phyloP scores from a whole-genome alignment of 2,797 vertebrate genomes.

The Bucorvus abyssinicus region DNA sequence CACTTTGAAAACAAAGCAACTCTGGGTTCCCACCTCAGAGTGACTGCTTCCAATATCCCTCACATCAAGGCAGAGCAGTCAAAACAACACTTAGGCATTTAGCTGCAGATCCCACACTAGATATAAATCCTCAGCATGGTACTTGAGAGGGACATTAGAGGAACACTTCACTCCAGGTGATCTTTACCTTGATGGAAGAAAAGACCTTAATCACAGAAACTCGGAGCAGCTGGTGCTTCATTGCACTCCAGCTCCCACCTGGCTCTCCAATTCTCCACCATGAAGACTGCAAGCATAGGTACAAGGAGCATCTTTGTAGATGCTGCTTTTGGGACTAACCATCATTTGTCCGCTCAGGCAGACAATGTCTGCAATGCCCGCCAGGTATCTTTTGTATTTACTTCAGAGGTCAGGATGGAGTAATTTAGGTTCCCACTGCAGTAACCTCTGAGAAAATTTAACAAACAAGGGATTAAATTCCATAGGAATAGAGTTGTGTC shows the following conservation, averaged over 20 bases:
- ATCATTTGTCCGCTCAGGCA: background rate
- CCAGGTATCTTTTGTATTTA: background rate
- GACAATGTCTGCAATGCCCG: background rate
- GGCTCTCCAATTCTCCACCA: background rate
- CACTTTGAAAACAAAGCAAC: background rate
- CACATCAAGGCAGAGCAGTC: background rate
- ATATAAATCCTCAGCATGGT: background rate
- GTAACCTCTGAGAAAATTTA: background rate
- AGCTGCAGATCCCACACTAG: background rate
- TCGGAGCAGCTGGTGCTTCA: background rate
- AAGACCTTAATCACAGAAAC: background rate
- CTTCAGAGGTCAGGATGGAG: background rate
- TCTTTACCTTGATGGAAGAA: background rate
- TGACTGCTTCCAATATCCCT: background rate
- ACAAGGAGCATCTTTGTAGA: background rate
- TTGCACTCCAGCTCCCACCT: background rate
- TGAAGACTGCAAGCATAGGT: rapidly evolving
- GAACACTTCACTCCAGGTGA: background rate
- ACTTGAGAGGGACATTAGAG: background rate
- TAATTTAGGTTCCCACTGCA: background rate
- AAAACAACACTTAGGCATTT: background rate
- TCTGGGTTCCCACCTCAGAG: background rate
- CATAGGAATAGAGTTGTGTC: background rate
- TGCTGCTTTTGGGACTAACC: background rate
- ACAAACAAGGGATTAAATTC: background rate